These are phyloP conservation scores for Pelochelys cantorii DNA, from an alignment of 2,797 vertebrate genomes.

Conservation along the genomic window DNA sequence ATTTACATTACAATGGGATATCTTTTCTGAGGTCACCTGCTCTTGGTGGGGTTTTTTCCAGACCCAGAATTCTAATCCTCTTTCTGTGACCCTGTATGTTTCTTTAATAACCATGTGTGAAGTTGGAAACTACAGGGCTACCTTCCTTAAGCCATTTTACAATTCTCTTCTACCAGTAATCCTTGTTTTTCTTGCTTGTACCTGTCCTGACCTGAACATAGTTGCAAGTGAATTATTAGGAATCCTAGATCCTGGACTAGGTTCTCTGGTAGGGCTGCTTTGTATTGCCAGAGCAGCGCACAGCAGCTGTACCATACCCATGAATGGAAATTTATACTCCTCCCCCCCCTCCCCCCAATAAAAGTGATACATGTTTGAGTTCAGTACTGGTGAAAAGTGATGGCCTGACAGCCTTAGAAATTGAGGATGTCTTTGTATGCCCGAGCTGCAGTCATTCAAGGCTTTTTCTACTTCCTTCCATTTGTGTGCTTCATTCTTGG, in stretches of 20 bases:
- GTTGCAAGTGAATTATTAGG: neutral
- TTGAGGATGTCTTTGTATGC: neutral
- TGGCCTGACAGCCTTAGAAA: neutral
- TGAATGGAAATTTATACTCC: too few species aligned
- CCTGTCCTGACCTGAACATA: accelerated
- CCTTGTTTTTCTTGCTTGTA: accelerated
- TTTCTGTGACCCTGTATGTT: accelerated
- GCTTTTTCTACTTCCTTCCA: neutral
- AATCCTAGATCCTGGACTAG: neutral
- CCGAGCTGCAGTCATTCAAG: neutral
- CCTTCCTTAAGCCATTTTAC: neutral
- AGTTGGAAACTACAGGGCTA: accelerated
- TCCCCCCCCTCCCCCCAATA: neutral
- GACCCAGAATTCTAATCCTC: neutral
- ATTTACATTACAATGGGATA: neutral
- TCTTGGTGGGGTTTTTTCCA: neutral
- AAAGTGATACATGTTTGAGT: neutral
- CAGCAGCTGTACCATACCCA: neutral
- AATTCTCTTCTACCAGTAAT: neutral
- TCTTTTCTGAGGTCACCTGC: neutral
- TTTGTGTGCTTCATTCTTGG: neutral
- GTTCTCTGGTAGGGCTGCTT: neutral
- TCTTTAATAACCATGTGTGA: neutral
- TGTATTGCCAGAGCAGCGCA: neutral
- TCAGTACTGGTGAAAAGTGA: neutral